Base-by-base conservation (phyloP, 2,113 vertebrate genomes). In the Forbesichthys papilliferus region DNA sequence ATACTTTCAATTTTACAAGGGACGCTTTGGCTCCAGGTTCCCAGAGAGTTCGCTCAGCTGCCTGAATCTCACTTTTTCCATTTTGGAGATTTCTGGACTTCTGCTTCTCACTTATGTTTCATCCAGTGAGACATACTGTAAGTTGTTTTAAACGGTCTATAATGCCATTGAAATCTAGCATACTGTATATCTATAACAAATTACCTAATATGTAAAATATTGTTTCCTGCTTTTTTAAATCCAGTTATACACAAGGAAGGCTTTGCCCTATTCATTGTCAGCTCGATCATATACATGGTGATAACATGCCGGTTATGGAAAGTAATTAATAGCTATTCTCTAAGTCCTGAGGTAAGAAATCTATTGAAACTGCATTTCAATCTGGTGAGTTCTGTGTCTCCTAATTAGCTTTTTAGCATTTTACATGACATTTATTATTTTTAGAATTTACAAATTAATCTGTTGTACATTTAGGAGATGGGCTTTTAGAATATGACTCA, bases 41-140 rank as follows among this genome's bases (percentile, higher is more conserved):
- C 80, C 79, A 0, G 87, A 90, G 73, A 83, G 82, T 48, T 42
- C 11, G 0, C 85, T 91, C 61, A 82, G 71, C 75, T 79, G 71
- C 69, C 58, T 90, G 68, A 87, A 67, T 70, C 54, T 91, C 67
- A 65, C 66, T 27, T 91, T 90, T 67, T 84, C 87, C 13, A 9
- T 89, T 34, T 80, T 7, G 20, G 90, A 91, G 65, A 88, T 85
- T 76, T 80, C 90, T 0, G 87, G 90, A 64, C 87, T 91, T 18
- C 54, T 91, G 76, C 84, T 91, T 3, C 90, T 91, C 47, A 89
- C 90, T 48, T 91, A 90, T 3, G 89, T 91, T 9, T 91, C 90
- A 11, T 91, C 90, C 60, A 88, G 53, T 51, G 90, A 91, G 70
- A 89, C 85, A 11, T 89, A 83, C 78, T 80, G 90, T 91, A 62